Conservation (phyloP, 1,140 invertebrate species). For the Delia radicum region DNA sequence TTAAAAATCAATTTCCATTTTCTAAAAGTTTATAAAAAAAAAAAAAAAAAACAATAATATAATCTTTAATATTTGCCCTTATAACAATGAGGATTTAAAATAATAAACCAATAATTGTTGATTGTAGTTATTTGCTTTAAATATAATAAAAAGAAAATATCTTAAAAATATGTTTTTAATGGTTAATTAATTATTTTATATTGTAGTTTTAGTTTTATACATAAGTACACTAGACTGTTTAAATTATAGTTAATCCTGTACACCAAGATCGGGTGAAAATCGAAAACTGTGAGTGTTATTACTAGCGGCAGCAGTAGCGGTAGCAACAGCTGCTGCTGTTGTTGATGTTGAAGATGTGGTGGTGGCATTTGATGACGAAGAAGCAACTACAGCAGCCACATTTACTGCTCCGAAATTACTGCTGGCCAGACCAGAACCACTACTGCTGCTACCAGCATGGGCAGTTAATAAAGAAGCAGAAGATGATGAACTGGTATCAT, state of each 20-base stretch:
- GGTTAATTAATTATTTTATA: neutral
- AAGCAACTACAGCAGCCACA: neutral
- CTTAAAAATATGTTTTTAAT: conserved; percentile 1
- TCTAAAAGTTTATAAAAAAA: too few relatives aligned
- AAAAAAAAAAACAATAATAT: too few relatives aligned
- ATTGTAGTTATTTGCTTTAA: neutral
- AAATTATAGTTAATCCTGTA: conserved; percentile 27
- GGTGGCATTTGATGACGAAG: conserved; percentile 33
- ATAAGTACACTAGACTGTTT: conserved; percentile 29
- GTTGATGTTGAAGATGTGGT: conserved; percentile 29
- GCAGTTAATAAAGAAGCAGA: neutral
- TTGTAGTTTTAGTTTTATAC: conserved; percentile 4
- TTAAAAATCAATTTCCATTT: too few relatives aligned
- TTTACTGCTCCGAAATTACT: conserved; percentile 6
- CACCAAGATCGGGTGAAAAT: conserved; percentile 40
- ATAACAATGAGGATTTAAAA: neutral
- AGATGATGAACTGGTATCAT: neutral
- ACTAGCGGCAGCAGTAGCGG: conserved; percentile 49
- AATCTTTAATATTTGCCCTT: too few relatives aligned
- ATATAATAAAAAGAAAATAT: neutral
- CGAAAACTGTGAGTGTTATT: conserved; percentile 50
- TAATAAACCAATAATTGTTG: neutral
- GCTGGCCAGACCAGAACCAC: conserved; percentile 25
- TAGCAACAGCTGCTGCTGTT: conserved; percentile 46
- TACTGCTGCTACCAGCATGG: neutral